phyloP scores from a whole-genome alignment of 2,888 invertebrate genomes.

The Crematogaster levior region DNA sequence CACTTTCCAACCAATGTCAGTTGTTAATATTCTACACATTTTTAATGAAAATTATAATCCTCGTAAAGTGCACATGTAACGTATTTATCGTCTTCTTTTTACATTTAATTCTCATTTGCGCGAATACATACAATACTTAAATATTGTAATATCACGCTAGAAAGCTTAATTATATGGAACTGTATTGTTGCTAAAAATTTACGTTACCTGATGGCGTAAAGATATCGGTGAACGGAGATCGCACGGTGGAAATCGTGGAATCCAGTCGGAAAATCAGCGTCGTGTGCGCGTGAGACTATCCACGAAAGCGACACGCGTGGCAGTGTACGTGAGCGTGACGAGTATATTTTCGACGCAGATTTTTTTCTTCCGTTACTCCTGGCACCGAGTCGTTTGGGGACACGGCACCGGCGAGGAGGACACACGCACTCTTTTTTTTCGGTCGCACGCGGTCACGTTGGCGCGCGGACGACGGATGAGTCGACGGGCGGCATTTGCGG shows the following conservation, averaged over 20 bases:
- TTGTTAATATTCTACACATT: background rate
- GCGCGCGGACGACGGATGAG: background rate
- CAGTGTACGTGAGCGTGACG: slow-evolving; percentile 5
- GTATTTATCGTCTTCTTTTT: too few relatives aligned
- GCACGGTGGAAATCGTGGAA: slow-evolving; percentile 5
- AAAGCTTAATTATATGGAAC: background rate
- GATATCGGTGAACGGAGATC: slow-evolving; percentile 6
- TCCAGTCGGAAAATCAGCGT: background rate
- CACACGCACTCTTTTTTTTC: slow-evolving; percentile 22
- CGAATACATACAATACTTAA: background rate
- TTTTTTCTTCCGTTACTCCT: slow-evolving; percentile 1
- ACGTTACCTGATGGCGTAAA: slow-evolving; percentile 26
- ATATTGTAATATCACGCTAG: background rate
- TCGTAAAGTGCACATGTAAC: background rate
- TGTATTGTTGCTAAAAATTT: background rate
- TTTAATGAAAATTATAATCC: background rate
- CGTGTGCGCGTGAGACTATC: slow-evolving; percentile 4
- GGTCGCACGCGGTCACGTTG: background rate
- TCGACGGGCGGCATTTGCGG: slow-evolving; percentile 8
- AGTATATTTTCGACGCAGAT: background rate
- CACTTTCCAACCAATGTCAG: too few relatives aligned
- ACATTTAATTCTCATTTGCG: background rate
- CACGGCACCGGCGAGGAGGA: background rate
- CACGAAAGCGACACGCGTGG: background rate
- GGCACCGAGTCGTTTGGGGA: background rate